These are phyloP conservation scores for Harpagus bidentatus DNA, from an alignment of 2,113 vertebrate species.

Conservation along the genomic window DNA sequence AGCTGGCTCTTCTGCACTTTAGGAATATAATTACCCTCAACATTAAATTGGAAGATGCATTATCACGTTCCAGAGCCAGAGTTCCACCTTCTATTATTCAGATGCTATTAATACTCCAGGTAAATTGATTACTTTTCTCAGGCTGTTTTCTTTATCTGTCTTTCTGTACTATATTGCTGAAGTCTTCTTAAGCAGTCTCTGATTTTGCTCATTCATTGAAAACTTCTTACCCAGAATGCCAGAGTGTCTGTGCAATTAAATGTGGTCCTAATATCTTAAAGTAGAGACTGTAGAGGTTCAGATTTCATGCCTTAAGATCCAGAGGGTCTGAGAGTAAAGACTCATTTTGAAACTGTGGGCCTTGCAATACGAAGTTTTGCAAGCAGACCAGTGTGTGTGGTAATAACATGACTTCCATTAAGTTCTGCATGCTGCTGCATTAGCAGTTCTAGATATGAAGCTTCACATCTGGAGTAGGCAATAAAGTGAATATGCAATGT, in stretches of 20 bases:
- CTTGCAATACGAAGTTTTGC: neutral
- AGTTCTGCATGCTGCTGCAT: neutral
- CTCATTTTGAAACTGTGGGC: neutral
- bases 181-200: neutral
- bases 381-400: neutral
- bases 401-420: neutral
- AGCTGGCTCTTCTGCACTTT: conserved; percentile 91
- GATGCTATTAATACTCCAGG: conserved; percentile 94
- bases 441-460: neutral
- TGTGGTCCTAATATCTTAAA: neutral
- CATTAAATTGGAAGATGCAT: conserved; percentile 88
- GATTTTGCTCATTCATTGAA: neutral
- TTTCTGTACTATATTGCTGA: neutral
- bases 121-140: conserved; percentile 42
- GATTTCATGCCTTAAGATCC: neutral
- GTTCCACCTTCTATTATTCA: conserved; percentile 91
- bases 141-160: neutral
- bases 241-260: neutral
- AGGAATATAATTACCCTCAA: conserved; percentile 92
- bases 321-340: neutral
- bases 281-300: neutral
- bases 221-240: neutral
- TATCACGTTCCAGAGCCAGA: conserved; percentile 84
- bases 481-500: neutral
- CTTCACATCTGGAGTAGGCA: neutral